A percentile compares a stretch with the other conserved stretches of the same genome.
These are phyloP conservation scores for Anarsia innoxiella DNA, from an alignment of 2,888 invertebrate genomes.

Conservation along the genomic window DNA sequence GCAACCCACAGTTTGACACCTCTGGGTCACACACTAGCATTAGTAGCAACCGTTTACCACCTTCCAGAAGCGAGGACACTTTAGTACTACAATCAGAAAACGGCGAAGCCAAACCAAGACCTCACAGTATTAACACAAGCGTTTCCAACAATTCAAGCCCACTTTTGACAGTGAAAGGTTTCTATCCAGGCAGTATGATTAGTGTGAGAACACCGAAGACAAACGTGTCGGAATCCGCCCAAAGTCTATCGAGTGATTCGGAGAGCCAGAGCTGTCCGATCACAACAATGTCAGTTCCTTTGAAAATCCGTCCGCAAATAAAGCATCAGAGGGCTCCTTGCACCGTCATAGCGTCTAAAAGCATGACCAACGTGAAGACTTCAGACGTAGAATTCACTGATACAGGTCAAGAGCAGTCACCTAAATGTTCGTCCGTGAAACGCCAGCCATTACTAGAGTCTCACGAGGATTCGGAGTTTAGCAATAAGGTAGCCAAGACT, in stretches of 20 bases:
- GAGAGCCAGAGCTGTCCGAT: constrained; percentile 75
- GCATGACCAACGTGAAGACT: constrained; percentile 78
- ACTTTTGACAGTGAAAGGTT: constrained; percentile 76
- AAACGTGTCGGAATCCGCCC: constrained; percentile 78
- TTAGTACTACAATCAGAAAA: constrained; percentile 68
- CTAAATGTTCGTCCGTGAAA: constrained; percentile 58
- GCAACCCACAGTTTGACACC: constrained; percentile 62
- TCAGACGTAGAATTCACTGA: constrained; percentile 62
- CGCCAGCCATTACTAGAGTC: constrained; percentile 64
- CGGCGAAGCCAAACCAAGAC: constrained; percentile 65
- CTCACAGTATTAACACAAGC: constrained; percentile 75
- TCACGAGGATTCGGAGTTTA: constrained; percentile 61
- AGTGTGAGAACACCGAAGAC: constrained; percentile 76
- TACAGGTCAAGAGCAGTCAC: constrained; percentile 51
- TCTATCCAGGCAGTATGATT: constrained; percentile 78
- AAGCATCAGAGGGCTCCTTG: constrained; percentile 51
- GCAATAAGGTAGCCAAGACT: constrained; percentile 71
- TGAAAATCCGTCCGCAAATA: constrained; percentile 70
- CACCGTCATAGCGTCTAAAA: constrained; percentile 73
- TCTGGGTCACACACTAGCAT: constrained; percentile 56
- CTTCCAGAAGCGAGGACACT: constrained; percentile 88
- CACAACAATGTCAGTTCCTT: constrained; percentile 62
- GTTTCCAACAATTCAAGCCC: constrained; percentile 83
- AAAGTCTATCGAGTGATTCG: constrained; percentile 80
- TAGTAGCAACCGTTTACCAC: constrained; percentile 76